Base-by-base conservation (phyloP, 2,888 invertebrate species). In the Yponomeuta evonymella region DNA sequence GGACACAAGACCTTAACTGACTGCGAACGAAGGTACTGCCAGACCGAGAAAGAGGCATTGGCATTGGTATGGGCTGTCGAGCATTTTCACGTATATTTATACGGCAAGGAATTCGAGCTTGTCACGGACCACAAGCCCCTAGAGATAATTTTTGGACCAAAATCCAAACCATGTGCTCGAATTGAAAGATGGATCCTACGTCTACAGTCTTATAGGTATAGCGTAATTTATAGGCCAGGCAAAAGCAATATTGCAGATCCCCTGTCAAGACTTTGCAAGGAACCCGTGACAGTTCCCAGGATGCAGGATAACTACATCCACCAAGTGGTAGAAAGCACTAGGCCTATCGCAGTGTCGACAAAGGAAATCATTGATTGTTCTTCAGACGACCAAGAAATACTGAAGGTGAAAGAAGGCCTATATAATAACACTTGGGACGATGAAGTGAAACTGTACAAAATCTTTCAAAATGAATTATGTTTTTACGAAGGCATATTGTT, bases 61-160 rank as follows among this genome's bases (percentile, higher is more conserved):
- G 76, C 76, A 0, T 62, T 78, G 2, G 78, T 78, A 0, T 78
- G 78, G 77, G 75, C 78, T 0, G 72, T 78, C 0, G 78, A 78
- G 69, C 79, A 79, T 71, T 78, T 79, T 62, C 23, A 76, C 9
- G 72, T 76, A 1, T 80, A 74, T 29, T 70, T 79, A 0, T 79
- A 62, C 70, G 78, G 79, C 0, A 80, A 79, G 64, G 69, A 72
- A 33, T 78, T 79, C 67, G 82, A 81, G 1, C 74, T 82, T 4
- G 70, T 79, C 0, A 80, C 74, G 0, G 81, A 82, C 68, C 79
- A 81, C 65, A 80, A 81, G 58, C 85, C 89, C 0, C 73, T 92
- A 5, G 81, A 83, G 51, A 71, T 77, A 5, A 63, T 84, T 5
- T 83, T 83, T 70, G 72, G 77, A 0, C 71, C 73, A 15, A 72